Evolutionary conservation across 2,888 invertebrate species (phyloP).

Genomic region (Limnephilus lunatus): DNA sequence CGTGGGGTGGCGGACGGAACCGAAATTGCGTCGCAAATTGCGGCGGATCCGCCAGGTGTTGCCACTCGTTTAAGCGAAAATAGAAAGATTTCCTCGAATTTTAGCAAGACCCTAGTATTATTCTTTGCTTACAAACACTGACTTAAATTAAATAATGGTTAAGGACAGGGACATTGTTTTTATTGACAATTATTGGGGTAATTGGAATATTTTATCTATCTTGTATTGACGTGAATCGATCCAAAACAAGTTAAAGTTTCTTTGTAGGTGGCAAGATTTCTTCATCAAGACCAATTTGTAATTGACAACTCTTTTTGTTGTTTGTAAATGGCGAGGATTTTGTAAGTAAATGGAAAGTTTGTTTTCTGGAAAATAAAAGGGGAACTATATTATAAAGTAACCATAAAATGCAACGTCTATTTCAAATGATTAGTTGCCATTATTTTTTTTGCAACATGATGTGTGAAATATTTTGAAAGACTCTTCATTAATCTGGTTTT

Average conservation of each 20-base stretch:
- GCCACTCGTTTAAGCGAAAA: not conserved
- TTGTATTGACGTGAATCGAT: not conserved
- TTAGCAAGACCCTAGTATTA: not conserved
- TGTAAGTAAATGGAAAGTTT: not conserved
- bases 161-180: not conserved
- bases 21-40: constrained; percentile 2
- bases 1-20: not conserved
- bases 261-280: not conserved
- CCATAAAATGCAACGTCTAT: not conserved
- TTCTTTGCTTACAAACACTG: not conserved
- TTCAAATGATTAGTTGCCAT: not conserved
- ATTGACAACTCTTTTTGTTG: not conserved
- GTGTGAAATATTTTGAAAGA: not conserved
- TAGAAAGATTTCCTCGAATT: not conserved
- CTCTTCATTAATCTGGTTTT: not conserved
- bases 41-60: constrained; percentile 2
- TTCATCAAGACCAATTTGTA: not conserved
- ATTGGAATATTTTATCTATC: not conserved
- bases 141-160: not conserved
- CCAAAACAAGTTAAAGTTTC: not conserved
- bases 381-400: not conserved
- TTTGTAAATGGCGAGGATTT: not conserved
- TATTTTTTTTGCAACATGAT: not conserved
- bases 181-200: not conserved
- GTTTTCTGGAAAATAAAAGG: not conserved